A percentile compares a stretch with the other conserved stretches of the same genome.
phyloP scores from a whole-genome alignment of 2,113 vertebrate species.

The human (Homo sapiens) region DNA sequence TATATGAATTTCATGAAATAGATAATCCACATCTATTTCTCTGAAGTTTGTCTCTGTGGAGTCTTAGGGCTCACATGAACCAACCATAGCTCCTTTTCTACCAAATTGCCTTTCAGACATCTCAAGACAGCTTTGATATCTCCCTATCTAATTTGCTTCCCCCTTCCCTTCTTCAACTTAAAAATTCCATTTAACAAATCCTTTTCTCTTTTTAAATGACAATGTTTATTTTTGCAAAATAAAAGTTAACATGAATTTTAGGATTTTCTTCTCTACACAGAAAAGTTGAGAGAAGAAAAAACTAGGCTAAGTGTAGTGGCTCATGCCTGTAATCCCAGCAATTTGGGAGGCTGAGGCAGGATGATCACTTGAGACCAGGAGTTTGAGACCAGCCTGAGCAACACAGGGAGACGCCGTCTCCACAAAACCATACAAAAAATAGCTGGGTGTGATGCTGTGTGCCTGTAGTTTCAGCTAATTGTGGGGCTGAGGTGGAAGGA shows the following conservation, averaged over 20 bases:
- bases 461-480: too few relatives aligned
- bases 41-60: neutral
- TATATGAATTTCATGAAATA: neutral
- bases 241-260: neutral
- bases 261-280: neutral
- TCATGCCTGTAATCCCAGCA: too few relatives aligned
- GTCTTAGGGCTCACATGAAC: neutral
- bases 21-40: neutral
- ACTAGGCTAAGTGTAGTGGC: too few relatives aligned
- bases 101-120: too few relatives aligned
- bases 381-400: too few relatives aligned
- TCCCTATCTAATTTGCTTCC: neutral
- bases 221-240: neutral
- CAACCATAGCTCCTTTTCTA: neutral
- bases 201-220: neutral
- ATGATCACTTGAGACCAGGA: too few relatives aligned
- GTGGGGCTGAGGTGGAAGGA: too few relatives aligned
- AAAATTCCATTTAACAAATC: neutral
- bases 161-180: neutral
- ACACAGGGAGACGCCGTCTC: too few relatives aligned
- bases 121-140: fast-evolving
- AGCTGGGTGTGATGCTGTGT: too few relatives aligned
- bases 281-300: neutral
- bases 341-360: too few relatives aligned
- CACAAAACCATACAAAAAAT: too few relatives aligned